Conservation (phyloP, 2,797 vertebrate genomes). For the Peromyscus attwateri region DNA sequence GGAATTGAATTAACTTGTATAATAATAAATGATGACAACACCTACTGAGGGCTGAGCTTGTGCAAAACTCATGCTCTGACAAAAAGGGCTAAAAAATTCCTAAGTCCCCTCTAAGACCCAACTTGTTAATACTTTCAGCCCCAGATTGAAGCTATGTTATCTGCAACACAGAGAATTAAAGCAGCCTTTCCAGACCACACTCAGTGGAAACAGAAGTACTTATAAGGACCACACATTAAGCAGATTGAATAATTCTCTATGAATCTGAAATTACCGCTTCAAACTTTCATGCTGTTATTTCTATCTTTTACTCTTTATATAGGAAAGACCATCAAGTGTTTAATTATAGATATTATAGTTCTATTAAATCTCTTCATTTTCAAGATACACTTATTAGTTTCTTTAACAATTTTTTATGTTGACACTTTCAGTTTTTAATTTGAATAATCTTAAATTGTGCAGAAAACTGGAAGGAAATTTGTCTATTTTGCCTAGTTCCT, state of each 20-base stretch:
- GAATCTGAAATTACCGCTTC: background rate
- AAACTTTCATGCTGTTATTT: background rate
- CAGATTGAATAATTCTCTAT: background rate
- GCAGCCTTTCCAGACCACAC: background rate
- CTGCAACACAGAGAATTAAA: background rate
- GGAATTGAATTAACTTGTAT: background rate
- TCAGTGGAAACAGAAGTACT: background rate
- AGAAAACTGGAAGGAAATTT: background rate
- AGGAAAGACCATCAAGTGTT: background rate
- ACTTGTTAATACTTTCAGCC: background rate
- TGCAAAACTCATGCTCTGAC: background rate
- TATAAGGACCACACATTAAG: background rate
- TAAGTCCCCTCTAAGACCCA: background rate
- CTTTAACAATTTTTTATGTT: background rate
- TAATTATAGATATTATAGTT: background rate
- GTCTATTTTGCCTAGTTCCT: background rate
- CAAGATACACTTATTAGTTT: background rate
- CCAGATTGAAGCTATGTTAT: background rate
- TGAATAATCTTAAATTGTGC: background rate
- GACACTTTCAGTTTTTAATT: background rate
- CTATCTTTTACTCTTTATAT: background rate
- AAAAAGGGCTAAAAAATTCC: background rate
- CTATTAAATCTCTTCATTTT: background rate
- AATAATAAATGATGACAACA: background rate
- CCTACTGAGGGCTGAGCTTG: background rate